Conservation (phyloP, 1,140 invertebrate species). For the Wiebesia pumilae region DNA sequence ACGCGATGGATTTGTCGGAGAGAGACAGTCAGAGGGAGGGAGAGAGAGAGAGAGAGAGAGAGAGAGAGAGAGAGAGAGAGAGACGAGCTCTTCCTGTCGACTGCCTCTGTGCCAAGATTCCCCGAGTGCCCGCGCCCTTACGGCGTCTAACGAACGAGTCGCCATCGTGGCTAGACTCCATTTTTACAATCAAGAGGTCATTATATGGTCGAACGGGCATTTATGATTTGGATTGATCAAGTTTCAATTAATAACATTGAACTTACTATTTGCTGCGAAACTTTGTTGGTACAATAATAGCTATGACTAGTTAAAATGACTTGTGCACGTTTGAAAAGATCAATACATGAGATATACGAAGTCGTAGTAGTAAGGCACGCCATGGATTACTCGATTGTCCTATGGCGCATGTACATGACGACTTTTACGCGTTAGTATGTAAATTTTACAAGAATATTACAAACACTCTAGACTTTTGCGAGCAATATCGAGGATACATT, state of each 20-base stretch:
- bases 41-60: constrained; percentile 40
- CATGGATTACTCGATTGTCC: neutral
- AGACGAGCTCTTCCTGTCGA: neutral
- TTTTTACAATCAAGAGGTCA: constrained; percentile 32
- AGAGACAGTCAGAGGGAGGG: constrained; percentile 30
- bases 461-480: neutral
- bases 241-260: constrained; percentile 19
- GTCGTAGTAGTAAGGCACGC: neutral
- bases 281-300: neutral
- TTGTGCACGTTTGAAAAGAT: neutral
- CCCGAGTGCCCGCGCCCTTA: constrained; percentile 34
- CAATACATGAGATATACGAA: neutral
- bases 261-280: neutral
- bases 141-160: constrained; percentile 55
- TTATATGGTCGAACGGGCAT: constrained; percentile 2
- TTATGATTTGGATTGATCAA: neutral
- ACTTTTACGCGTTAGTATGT: neutral
- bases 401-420: neutral
- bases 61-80: neutral
- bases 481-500: neutral
- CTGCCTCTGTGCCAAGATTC: constrained; percentile 50
- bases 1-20: constrained; percentile 50
- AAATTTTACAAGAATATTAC: neutral
- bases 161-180: constrained; percentile 58
- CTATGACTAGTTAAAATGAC: neutral